Percentiles rank a stretch among this genome's conserved stretches.
Conservation (phyloP, 2,797 vertebrate genomes). For the Malacoctenus gilli region DNA sequence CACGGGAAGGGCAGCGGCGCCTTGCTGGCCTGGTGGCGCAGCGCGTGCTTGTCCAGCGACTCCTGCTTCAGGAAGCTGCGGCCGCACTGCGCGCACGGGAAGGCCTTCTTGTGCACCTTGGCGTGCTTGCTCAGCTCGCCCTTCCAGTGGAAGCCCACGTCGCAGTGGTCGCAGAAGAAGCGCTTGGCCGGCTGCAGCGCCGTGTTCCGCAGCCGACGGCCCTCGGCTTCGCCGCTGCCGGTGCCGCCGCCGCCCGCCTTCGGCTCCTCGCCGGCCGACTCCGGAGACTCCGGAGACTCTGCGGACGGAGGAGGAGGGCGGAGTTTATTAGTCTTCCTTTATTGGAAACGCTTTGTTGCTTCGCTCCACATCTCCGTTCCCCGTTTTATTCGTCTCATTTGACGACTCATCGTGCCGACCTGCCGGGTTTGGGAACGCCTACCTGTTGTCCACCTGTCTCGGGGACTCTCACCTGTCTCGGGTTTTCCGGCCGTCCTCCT, state of each 20-base stretch:
- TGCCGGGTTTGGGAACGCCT: too few species aligned
- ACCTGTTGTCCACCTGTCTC: too few species aligned
- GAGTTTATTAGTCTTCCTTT: too few species aligned
- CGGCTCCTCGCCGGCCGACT: slow-evolving; percentile 20
- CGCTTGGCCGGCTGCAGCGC: slow-evolving; percentile 38
- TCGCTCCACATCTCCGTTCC: too few species aligned
- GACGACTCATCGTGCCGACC: too few species aligned
- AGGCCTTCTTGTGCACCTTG: slow-evolving; percentile 72
- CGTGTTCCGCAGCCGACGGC: slow-evolving; percentile 20
- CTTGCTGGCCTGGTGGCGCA: slow-evolving; percentile 46
- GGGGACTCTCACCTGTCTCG: too few species aligned
- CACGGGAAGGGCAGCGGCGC: slow-evolving; percentile 68
- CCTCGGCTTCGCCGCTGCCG: slow-evolving; percentile 5
- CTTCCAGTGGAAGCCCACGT: slow-evolving; percentile 64
- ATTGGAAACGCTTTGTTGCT: too few species aligned
- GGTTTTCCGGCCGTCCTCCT: too few species aligned
- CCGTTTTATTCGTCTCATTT: too few species aligned
- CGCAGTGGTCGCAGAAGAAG: slow-evolving; percentile 67
- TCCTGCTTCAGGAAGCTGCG: slow-evolving; percentile 73
- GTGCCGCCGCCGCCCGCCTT: background rate
- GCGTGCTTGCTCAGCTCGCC: slow-evolving; percentile 69
- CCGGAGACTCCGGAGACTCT: too few species aligned
- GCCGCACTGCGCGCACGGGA: slow-evolving; percentile 77
- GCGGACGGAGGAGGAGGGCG: too few species aligned
- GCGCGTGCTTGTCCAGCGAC: slow-evolving; percentile 63